Evolutionary conservation across 1,140 invertebrate species (phyloP).

Genomic region (Pseudachorutes palmiensis): DNA sequence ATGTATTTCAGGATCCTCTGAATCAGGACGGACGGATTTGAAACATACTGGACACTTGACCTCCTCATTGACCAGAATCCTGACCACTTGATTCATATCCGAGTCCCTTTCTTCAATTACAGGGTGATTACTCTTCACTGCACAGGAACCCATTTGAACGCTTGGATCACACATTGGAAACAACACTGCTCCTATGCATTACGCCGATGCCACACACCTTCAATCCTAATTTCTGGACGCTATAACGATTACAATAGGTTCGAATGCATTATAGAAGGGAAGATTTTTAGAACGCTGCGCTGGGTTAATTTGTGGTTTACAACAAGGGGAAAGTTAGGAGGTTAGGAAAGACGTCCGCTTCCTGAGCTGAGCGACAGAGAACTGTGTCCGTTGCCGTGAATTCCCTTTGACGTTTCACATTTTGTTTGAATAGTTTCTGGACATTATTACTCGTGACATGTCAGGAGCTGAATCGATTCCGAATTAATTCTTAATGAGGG

Average conservation of each 20-base stretch:
- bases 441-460: not conserved
- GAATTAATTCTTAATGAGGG: constrained; percentile 8
- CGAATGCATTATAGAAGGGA: not conserved
- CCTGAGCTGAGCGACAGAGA: not conserved
- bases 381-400: not conserved
- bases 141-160: constrained; percentile 30
- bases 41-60: constrained; percentile 97
- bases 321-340: too few species aligned
- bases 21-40: constrained; percentile 74
- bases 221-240: not conserved
- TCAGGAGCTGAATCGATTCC: not conserved
- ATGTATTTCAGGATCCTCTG: constrained; percentile 97
- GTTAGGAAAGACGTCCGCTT: too few species aligned
- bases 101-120: not conserved
- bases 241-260: not conserved
- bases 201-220: not conserved
- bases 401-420: constrained; percentile 6
- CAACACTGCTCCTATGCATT: not conserved
- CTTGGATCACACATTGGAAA: not conserved
- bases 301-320: too few species aligned
- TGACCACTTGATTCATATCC: constrained; percentile 6
- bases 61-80: constrained; percentile 47
- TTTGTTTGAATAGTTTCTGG: constrained; percentile 5
- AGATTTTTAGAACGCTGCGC: not conserved
- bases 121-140: constrained; percentile 22